phyloP scores from a whole-genome alignment of 2,113 vertebrate genomes.

The Laterallus jamaicensis region DNA sequence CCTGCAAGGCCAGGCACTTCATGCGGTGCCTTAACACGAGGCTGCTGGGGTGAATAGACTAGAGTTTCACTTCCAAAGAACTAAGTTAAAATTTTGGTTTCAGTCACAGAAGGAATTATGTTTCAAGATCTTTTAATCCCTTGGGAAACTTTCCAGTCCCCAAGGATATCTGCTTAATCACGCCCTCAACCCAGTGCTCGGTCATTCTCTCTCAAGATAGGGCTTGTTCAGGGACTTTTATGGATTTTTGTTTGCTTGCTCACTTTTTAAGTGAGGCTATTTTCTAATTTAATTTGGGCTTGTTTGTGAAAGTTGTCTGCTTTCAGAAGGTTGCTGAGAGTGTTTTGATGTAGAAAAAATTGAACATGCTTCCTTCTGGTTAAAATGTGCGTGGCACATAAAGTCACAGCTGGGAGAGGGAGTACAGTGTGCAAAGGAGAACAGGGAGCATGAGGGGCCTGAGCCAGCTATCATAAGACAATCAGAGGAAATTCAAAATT shows the following conservation, averaged over 20 bases:
- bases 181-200: not conserved
- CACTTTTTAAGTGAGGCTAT: not conserved
- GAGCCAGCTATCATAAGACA: not conserved
- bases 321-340: not conserved
- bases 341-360: not conserved
- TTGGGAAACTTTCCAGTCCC: not conserved
- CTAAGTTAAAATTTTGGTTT: not conserved
- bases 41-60: not conserved
- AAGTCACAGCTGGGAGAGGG: not conserved
- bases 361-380: not conserved
- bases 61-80: not conserved
- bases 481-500: not conserved
- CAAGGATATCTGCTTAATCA: not conserved
- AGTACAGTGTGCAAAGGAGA: not conserved
- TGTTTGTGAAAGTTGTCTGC: not conserved
- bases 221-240: not conserved
- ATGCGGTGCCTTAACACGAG: not conserved
- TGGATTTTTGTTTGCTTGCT: slow-evolving; percentile 1
- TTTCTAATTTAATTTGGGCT: not conserved
- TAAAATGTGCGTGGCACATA: not conserved
- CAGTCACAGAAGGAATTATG: not conserved
- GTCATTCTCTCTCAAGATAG: not conserved
- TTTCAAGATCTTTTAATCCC: slow-evolving; percentile 9
- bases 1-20: not conserved
- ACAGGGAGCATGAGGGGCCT: not conserved